phyloP scores from a whole-genome alignment of 2,797 vertebrate species.

The Anguilla anguilla region DNA sequence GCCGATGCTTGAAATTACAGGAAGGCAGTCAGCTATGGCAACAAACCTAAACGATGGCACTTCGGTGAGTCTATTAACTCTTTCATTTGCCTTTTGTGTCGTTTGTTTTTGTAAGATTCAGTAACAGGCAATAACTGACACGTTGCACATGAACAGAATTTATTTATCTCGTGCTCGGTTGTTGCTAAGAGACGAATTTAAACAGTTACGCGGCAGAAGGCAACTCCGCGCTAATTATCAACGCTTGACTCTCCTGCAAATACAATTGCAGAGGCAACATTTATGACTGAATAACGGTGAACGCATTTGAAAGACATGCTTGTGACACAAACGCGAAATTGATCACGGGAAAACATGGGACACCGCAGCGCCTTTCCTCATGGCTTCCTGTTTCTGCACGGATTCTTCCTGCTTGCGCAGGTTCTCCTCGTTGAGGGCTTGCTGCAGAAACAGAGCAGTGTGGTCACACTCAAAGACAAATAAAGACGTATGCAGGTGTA shows the following conservation, averaged over 20 bases:
- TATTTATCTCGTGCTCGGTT: slow-evolving; percentile 84
- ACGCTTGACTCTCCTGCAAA: background rate
- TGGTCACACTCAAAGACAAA: background rate
- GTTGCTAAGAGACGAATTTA: slow-evolving; percentile 73
- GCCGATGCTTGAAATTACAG: too few relatives aligned
- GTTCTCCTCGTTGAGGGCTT: slow-evolving; percentile 90
- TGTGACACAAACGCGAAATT: background rate
- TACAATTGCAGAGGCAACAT: background rate
- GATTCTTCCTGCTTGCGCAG: slow-evolving; percentile 93
- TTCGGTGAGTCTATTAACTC: too few relatives aligned
- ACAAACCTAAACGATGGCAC: too few relatives aligned
- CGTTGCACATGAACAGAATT: too few relatives aligned
- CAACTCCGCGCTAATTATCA: background rate
- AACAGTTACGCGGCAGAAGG: background rate
- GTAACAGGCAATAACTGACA: too few relatives aligned
- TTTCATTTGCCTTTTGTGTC: too few relatives aligned
- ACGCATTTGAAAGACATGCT: background rate
- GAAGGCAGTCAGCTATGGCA: too few relatives aligned
- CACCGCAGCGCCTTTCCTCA: slow-evolving; percentile 80
- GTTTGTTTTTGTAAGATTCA: too few relatives aligned
- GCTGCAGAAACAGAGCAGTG: slow-evolving; percentile 65
- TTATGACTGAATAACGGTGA: background rate
- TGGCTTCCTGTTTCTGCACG: slow-evolving; percentile 93
- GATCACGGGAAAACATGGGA: background rate
- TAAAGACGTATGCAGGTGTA: background rate